These are phyloP conservation scores for Chaetura pelagica DNA, from an alignment of 2,113 vertebrate genomes.

Conservation along the genomic window DNA sequence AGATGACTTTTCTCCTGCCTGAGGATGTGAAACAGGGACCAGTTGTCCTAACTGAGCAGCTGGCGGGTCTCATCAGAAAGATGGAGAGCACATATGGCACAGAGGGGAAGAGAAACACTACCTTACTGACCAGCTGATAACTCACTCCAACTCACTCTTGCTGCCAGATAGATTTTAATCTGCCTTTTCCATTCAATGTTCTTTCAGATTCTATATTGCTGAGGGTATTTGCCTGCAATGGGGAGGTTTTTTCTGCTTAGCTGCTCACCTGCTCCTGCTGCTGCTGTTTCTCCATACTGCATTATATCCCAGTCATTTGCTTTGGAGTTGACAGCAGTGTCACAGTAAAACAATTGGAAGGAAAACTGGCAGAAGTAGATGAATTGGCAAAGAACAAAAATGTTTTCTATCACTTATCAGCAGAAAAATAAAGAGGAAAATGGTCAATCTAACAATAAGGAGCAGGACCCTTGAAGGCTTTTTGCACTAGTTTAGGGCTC, in stretches of 20 bases:
- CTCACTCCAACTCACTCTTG: neutral
- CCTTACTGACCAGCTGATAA: neutral
- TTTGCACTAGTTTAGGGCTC: neutral
- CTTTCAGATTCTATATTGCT: neutral
- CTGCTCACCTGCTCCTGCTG: neutral
- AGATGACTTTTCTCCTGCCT: neutral
- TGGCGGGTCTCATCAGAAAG: neutral
- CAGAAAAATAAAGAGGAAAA: neutral
- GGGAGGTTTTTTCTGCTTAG: neutral
- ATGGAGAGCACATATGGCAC: neutral
- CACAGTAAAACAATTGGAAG: neutral
- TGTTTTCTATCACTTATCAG: neutral
- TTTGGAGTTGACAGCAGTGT: neutral
- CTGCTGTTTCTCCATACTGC: neutral
- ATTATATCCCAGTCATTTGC: neutral
- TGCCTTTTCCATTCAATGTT: neutral
- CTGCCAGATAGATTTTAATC: neutral
- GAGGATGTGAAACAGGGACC: neutral
- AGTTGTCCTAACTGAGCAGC: neutral
- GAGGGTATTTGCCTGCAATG: neutral
- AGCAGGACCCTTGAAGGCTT: neutral
- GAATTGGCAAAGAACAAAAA: neutral
- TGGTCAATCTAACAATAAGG: neutral
- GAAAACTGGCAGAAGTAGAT: neutral
- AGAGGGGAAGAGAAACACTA: neutral